A percentile compares a stretch with the other conserved stretches of the same genome.
Conservation (phyloP, 2,888 invertebrate species). For the Cactoblastis cactorum region DNA sequence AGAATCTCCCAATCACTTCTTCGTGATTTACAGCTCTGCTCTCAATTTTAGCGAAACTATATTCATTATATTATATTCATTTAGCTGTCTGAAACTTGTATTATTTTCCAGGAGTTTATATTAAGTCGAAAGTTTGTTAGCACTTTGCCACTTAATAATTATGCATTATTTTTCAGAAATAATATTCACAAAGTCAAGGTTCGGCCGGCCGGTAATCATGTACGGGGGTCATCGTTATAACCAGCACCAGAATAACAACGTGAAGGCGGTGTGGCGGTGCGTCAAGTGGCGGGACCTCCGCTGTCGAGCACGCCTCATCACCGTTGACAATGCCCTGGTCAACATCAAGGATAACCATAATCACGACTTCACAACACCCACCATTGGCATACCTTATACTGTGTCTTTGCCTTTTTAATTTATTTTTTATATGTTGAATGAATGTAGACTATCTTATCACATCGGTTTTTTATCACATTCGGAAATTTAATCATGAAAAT, state of each 20-base stretch:
- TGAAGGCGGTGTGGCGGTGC: conserved; percentile 29
- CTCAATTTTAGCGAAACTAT: too few species aligned
- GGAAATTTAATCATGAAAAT: too few species aligned
- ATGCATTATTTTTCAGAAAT: neutral
- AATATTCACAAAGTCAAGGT: conserved; percentile 28
- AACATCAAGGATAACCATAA: conserved; percentile 26
- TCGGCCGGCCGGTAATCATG: conserved; percentile 37
- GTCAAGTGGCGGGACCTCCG: conserved; percentile 19
- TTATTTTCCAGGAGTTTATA: too few species aligned
- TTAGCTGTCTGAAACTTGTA: too few species aligned
- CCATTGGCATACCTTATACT: neutral
- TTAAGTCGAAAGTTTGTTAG: too few species aligned
- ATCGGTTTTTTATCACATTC: too few species aligned
- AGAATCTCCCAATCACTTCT: too few species aligned
- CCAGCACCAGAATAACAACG: conserved; percentile 20
- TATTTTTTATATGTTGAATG: too few species aligned
- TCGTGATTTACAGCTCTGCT: too few species aligned
- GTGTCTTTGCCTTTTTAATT: neutral
- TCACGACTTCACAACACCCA: neutral
- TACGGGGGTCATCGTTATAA: conserved; percentile 31
- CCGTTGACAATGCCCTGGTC: conserved; percentile 32
- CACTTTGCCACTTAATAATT: too few species aligned
- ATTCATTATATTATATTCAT: too few species aligned
- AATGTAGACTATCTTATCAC: too few species aligned
- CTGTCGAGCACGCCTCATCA: conserved; percentile 38